Evolutionary conservation across 1,140 invertebrate species (phyloP).

Genomic region (Tenebrio molitor): DNA sequence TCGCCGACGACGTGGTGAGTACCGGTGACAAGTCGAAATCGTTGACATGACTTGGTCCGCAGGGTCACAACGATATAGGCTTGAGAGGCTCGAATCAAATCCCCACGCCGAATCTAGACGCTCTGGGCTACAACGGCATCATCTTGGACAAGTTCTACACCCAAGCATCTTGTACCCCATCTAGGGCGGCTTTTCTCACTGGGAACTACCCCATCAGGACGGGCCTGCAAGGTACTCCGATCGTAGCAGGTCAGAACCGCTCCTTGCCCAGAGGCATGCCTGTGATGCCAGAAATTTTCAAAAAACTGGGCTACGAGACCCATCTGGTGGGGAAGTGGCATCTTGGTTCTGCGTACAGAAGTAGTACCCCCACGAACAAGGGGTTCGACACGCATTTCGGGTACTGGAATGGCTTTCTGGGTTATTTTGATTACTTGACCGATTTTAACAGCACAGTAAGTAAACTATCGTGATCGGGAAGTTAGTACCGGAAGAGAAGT

Average conservation of each 20-base stretch:
- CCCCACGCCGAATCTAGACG: constrained; percentile 88
- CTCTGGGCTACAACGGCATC: constrained; percentile 82
- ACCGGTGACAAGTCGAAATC: not conserved
- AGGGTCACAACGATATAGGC: constrained; percentile 93
- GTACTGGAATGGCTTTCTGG: too few relatives aligned
- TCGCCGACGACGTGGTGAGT: constrained; percentile 72
- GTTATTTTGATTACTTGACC: constrained; percentile 69
- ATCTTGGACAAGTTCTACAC: constrained; percentile 82
- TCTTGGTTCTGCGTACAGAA: constrained; percentile 68
- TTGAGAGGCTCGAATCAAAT: constrained; percentile 90
- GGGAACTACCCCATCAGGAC: constrained; percentile 87
- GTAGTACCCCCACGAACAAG: constrained; percentile 70
- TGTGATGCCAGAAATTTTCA: constrained; percentile 80
- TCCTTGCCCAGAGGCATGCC: constrained; percentile 71
- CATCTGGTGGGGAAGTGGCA: constrained; percentile 94
- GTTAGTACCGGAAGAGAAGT: too few relatives aligned
- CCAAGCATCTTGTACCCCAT: constrained; percentile 83
- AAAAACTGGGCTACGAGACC: constrained; percentile 82
- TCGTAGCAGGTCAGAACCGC: constrained; percentile 69
- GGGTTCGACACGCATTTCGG: constrained; percentile 78
- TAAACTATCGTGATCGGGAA: too few relatives aligned
- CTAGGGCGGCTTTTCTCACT: constrained; percentile 82
- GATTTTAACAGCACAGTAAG: not conserved
- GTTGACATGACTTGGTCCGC: constrained; percentile 47
- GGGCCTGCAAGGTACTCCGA: constrained; percentile 77